Conservation (phyloP, 2,113 vertebrate species). For the Micronycteris hirsuta region DNA sequence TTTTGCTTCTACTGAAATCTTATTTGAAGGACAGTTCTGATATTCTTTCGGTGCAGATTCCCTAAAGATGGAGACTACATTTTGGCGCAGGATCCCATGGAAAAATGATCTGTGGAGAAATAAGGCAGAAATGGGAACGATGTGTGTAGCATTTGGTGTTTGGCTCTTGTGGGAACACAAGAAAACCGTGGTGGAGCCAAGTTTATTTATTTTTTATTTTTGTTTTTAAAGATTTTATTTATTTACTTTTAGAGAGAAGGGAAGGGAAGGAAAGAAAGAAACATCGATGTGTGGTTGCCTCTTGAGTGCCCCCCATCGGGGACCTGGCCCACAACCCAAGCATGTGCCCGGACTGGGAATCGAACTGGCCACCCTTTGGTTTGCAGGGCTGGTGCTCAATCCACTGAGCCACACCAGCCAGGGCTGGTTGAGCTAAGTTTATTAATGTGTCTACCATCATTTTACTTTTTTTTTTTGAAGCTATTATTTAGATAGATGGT, state of each 20-base stretch:
- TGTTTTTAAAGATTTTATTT: too few relatives aligned
- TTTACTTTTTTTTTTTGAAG: conserved; percentile 22
- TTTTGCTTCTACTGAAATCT: conserved; percentile 2
- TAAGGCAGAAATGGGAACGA: neutral
- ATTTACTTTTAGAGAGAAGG: too few relatives aligned
- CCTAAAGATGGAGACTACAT: neutral
- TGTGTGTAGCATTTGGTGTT: neutral
- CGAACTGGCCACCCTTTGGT: too few relatives aligned
- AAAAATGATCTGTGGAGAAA: neutral
- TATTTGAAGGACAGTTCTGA: neutral
- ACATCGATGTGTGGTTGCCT: too few relatives aligned
- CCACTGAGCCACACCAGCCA: too few relatives aligned
- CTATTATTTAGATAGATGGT: neutral
- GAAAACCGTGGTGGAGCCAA: neutral
- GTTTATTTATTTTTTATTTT: neutral
- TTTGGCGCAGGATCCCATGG: neutral
- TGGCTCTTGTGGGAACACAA: neutral
- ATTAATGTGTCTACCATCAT: neutral
- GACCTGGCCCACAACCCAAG: too few relatives aligned
- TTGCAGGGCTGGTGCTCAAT: too few relatives aligned
- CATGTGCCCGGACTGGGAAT: too few relatives aligned
- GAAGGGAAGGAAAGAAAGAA: too few relatives aligned
- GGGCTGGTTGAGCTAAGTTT: neutral
- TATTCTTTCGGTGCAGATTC: neutral
- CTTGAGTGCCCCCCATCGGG: too few relatives aligned